Evolutionary conservation across 2,113 vertebrate species (phyloP), one percentile per base, ranked within the genome.

Genomic region (Rana temporaria): DNA sequence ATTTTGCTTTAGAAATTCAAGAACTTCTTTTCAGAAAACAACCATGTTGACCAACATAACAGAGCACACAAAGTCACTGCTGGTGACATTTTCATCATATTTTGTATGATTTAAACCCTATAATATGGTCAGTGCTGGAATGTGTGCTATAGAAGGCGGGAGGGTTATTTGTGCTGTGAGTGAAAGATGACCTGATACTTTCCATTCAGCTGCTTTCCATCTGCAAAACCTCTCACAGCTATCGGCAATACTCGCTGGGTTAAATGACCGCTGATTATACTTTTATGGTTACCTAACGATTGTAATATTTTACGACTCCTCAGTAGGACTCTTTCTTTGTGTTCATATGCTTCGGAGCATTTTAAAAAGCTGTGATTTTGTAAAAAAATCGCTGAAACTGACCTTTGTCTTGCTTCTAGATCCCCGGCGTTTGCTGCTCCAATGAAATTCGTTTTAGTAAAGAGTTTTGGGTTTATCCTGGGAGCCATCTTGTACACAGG

Each of bases 261-360:
- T 38, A 55, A 63, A 78, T 42, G 60, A 85, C 66, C 34, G 69
- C 30, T 30, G 56, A 42, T 83, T 72, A 84, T 69, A 68, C 69
- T 84, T 65, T 56, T 26, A 19, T 74, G 84, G 68, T 38, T 80
- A 73, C 52, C 74, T 63, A 52, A 76, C 53, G 67, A 71, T 42
- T 60, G 48, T 75, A 79, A 18, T 18, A 56, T 84, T 85, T 80
- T 72, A 69, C 84, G 77, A 57, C 32, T 71, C 59, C 1, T 66
- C 5, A 67, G 75, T 83, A 56, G 48, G 73, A 76, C 79, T 83
- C 86, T 87, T 89, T 84, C 81, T 86, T 48, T 85, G 64, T 79
- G 17, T 6, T 88, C 87, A 84, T 85, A 64, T 68, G 75, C 64
- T 42, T 0, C 74, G 85, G 82, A 85, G 81, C 55, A 71, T 38